Evolutionary conservation across 2,797 vertebrate species (phyloP), one percentile per base, ranked within the genome.

Genomic region (Botia kubotai): DNA sequence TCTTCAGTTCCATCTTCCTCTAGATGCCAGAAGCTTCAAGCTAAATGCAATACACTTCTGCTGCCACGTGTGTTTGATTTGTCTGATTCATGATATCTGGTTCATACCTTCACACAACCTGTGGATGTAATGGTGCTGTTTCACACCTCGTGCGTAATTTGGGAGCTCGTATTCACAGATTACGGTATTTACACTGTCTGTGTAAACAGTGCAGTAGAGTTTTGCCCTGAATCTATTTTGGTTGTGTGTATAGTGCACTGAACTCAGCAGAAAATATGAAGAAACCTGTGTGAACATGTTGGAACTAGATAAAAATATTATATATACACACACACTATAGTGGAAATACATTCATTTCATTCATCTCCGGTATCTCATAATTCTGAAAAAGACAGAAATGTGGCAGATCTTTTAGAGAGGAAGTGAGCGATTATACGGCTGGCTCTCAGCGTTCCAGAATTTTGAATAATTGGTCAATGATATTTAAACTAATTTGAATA

Each of bases 351-450:
- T 72, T 43, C 55, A 73, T 48, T 62, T 17, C 6, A 62, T 74
- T 63, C 43, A 43, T 6, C 39, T 43, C 39, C 6, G 6, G 39
- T 43, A 43, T 43, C 39, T 43, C 39, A 43, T 7, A 43, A 43
- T 50, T 4, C 11, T 75, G 14, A 48, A 23, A 74, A 60, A 48
- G 26, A 13, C n/a, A 62, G 6, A 29, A 74, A 48, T 26, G 14
- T 23, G 43, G 39, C 21, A 0, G 17, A 10, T 74, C 14, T 74
- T 48, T 23, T n/a, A 10, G 16, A 48, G 39, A 74, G 39, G 21
- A 13, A 63, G 57, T 16, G 60, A 63, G 57, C 13, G 60, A 63
- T 74, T 74, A 63, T 74, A 43, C 39, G 6, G 39, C 23, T 10
- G 39, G 21, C 10, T 48, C 57, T 63, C 16, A 0, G 16, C n/a